Conservation (phyloP, 2,113 vertebrate species). For the Anarrhichthys ocellatus region DNA sequence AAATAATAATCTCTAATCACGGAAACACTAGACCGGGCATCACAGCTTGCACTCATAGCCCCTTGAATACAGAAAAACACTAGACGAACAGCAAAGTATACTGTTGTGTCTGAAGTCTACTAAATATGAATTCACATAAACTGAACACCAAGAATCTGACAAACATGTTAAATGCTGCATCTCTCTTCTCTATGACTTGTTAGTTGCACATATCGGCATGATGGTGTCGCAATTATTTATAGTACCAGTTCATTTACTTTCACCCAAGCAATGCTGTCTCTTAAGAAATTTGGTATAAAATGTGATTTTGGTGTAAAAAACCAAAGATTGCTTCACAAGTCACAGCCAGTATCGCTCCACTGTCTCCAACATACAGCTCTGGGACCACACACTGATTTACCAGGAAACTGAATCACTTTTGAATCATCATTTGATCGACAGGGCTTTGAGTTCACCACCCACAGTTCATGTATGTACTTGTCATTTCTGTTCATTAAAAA, state of each 20-base stretch:
- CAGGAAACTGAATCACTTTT: not conserved
- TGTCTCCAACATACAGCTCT: not conserved
- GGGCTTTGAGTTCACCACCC: not conserved
- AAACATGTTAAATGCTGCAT: not conserved
- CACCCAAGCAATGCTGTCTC: not conserved
- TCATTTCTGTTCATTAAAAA: not conserved
- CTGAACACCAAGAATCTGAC: not conserved
- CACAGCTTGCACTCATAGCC: not conserved
- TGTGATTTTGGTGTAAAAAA: not conserved
- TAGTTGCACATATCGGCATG: not conserved
- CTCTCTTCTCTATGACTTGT: not conserved
- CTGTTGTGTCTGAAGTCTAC: not conserved
- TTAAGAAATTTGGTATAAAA: not conserved
- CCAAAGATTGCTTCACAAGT: not conserved
- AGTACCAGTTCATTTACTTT: not conserved
- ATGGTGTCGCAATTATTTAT: not conserved
- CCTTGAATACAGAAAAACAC: not conserved
- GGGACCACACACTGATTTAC: not conserved
- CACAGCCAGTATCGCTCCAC: not conserved
- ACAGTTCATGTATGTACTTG: not conserved
- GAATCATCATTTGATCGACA: too few relatives aligned
- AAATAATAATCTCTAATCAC: not conserved
- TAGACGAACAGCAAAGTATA: not conserved
- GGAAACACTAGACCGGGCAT: not conserved
- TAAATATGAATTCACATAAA: not conserved